Conservation (phyloP, 2,888 invertebrate genomes). For the Endomychus coccineus region DNA sequence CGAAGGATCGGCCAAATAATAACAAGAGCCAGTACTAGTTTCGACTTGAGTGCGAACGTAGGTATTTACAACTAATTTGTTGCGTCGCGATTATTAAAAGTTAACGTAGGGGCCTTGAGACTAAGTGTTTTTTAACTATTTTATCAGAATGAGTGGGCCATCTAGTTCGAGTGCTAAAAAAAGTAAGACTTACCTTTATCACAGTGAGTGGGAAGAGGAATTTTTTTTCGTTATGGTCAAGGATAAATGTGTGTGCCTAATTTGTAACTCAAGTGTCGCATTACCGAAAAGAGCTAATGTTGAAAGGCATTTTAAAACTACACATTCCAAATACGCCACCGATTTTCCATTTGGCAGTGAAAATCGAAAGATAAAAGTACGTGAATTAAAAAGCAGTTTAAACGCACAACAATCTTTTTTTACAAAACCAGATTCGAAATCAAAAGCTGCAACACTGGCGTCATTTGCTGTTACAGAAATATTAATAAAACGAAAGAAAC, state of each 20-base stretch:
- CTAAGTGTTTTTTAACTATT: too few species aligned
- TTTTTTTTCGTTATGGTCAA: slow-evolving; percentile 17
- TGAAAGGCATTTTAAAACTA: slow-evolving; percentile 17
- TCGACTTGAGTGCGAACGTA: too few species aligned
- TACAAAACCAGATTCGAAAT: slow-evolving; percentile 16
- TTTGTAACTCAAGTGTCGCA: slow-evolving; percentile 16
- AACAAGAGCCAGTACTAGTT: too few species aligned
- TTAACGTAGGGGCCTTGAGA: too few species aligned
- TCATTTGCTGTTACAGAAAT: slow-evolving; percentile 20
- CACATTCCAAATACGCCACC: slow-evolving; percentile 16
- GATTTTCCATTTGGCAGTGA: slow-evolving; percentile 17
- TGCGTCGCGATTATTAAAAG: too few species aligned
- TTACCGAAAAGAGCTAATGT: slow-evolving; percentile 18
- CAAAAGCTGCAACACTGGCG: slow-evolving; percentile 18
- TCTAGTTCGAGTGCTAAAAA: too few species aligned
- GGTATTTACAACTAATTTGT: too few species aligned
- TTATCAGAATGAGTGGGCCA: too few species aligned
- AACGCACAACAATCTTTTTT: slow-evolving; percentile 13
- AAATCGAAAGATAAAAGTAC: slow-evolving; percentile 14
- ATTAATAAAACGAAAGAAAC: slow-evolving; percentile 24
- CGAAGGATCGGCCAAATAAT: too few species aligned
- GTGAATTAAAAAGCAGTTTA: slow-evolving; percentile 10
- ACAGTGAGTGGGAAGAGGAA: slow-evolving; percentile 18
- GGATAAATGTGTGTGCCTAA: slow-evolving; percentile 19
- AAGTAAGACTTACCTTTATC: slow-evolving; percentile 16